These are phyloP conservation scores for Conus betulinus DNA, from an alignment of 1,140 invertebrate genomes.

Conservation along the genomic window DNA sequence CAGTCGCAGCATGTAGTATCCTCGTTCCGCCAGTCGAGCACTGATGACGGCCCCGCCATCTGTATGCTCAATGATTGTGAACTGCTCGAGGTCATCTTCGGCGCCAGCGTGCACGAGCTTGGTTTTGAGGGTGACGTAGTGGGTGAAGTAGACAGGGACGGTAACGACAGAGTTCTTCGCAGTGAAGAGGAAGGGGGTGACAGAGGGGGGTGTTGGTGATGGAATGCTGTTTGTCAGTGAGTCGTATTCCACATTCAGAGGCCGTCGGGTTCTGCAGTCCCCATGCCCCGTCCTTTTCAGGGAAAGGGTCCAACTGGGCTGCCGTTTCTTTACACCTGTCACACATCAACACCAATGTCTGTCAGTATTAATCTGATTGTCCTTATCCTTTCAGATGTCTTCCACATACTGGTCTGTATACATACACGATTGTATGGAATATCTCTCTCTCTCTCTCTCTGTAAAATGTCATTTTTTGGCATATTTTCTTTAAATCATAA, in stretches of 20 bases:
- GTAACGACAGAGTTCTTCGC: not conserved
- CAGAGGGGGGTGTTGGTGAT: not conserved
- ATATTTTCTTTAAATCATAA: not conserved
- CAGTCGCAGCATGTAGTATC: conserved; percentile 3
- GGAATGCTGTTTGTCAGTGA: not conserved
- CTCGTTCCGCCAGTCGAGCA: not conserved
- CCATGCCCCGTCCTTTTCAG: not conserved
- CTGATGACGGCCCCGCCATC: not conserved
- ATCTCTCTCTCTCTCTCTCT: not conserved
- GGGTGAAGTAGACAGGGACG: not conserved
- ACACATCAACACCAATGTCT: too few species aligned
- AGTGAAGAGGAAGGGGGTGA: not conserved
- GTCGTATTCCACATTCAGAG: not conserved
- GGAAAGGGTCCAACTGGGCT: not conserved
- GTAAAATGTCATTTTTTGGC: not conserved
- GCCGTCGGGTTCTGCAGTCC: conserved; percentile 9
- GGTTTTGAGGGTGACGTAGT: not conserved
- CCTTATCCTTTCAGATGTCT: too few species aligned
- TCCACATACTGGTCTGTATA: not conserved
- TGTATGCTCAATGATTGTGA: not conserved
- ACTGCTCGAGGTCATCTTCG: not conserved
- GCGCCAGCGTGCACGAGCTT: not conserved
- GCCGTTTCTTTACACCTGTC: not conserved
- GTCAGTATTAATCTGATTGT: too few species aligned
- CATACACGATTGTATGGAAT: not conserved